Conservation (phyloP, 1,140 invertebrate species). For the Brachionus asplanchnoidis region DNA sequence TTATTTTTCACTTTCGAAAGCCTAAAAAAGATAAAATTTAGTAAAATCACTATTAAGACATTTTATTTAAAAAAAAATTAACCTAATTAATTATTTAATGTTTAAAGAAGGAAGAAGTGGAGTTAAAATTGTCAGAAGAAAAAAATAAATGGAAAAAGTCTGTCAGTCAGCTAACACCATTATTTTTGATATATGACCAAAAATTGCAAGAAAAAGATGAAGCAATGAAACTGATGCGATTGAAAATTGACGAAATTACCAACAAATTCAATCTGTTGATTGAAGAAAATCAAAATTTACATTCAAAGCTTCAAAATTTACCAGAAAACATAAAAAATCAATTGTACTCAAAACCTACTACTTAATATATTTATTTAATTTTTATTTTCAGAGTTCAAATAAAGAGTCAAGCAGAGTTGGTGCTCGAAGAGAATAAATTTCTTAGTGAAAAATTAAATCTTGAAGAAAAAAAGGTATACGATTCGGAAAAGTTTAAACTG, state of each 20-base stretch:
- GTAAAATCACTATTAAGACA: too few relatives aligned
- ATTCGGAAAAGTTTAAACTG: constrained; percentile 15
- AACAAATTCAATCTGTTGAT: background rate
- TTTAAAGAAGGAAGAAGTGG: background rate
- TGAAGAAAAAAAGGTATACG: constrained; percentile 13
- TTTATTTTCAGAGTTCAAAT: background rate
- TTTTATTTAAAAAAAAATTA: too few relatives aligned
- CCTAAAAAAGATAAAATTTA: too few relatives aligned
- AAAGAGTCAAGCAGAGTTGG: constrained; percentile 24
- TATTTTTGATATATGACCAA: constrained; percentile 25
- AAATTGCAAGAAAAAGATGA: constrained; percentile 37
- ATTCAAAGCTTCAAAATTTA: background rate
- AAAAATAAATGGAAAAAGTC: constrained; percentile 21
- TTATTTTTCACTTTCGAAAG: too few relatives aligned
- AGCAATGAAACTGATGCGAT: background rate
- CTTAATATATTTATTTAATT: background rate
- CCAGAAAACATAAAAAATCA: constrained; percentile 34
- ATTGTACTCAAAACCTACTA: background rate
- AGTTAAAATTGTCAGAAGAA: background rate
- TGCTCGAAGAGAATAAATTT: constrained; percentile 34
- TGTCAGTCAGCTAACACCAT: background rate
- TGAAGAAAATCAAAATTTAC: constrained; percentile 21
- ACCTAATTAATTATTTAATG: background rate
- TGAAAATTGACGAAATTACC: constrained; percentile 6
- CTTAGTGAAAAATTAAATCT: constrained; percentile 2